Base-by-base conservation (phyloP, 2,797 vertebrate species). In the Rhinella marina region DNA sequence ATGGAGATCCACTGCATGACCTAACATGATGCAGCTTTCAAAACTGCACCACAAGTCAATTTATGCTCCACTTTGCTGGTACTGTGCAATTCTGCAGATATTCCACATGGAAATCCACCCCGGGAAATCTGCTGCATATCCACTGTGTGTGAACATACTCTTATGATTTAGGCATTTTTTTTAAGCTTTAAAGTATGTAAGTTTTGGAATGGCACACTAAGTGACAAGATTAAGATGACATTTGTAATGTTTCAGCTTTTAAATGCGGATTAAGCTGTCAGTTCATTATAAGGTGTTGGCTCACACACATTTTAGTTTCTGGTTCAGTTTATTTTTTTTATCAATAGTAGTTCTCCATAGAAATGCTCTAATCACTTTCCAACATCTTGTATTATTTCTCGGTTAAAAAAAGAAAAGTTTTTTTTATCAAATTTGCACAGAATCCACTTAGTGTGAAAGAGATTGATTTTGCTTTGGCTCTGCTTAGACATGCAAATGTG, bases 401-500 rank as follows among this genome's bases (percentile, higher is more conserved):
- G 56, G n/a, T 56, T 56, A 19, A 16, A 17, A 48, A 52, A 23
- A 12, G 17, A 57, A 50, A 10, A 41, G 8, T 0, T 70, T 72
- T 25, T 54, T 52, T 77, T 19, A 27, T 27, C 17, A 57, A 9
- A 78, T 78, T 56, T 78, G 14, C 52, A 16, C 27, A 56, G 25
- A 29, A 27, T 78, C 4, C 25, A 27, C 77, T 8, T 29, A 57
- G 77, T 19, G 54, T 1, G 41, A 27, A 54, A 16, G 50, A 80
- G 25, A 86, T n/a, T 72, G 41, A 57, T 59, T 72, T 48, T 59
- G 50, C 54, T 59, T 86, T 27, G 54, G 66, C 75, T 61, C 57
- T 52, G 80, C 78, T 82, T 41, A 32, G 81, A 77, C 70, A 83
- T 87, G 86, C 81, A 87, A 76, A 82, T 87, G 80, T 87, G 54